Conservation (phyloP, 2,113 vertebrate species). For the Speoplatyrhinus poulsoni region DNA sequence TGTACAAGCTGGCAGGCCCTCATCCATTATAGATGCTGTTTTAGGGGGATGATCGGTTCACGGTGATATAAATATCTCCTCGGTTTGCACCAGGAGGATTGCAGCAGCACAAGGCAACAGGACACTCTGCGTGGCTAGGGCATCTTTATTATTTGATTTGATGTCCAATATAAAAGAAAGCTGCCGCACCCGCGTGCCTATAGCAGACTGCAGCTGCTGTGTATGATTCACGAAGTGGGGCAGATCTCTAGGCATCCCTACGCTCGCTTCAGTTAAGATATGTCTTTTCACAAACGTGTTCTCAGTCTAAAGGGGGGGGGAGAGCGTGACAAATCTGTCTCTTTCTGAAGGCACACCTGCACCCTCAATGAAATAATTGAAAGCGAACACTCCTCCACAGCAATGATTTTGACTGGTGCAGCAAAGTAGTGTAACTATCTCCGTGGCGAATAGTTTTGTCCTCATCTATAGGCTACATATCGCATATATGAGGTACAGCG, state of each 20-base stretch:
- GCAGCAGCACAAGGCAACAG: constrained; percentile 28
- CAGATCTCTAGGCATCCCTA: constrained; percentile 23
- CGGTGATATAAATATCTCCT: constrained; percentile 71
- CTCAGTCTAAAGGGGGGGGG: constrained; percentile 1
- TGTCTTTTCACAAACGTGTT: constrained; percentile 5
- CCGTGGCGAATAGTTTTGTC: constrained; percentile 25
- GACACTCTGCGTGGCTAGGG: constrained; percentile 29
- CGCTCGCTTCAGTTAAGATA: constrained; percentile 2
- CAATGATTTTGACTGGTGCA: constrained; percentile 28
- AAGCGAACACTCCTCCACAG: neutral
- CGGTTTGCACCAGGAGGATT: constrained; percentile 51
- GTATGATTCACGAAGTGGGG: constrained; percentile 41
- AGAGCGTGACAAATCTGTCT: neutral
- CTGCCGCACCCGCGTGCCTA: constrained; percentile 10
- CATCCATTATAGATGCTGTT: constrained; percentile 71
- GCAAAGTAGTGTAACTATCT: constrained; percentile 3
- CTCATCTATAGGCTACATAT: constrained; percentile 19
- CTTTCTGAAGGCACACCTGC: neutral
- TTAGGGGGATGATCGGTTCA: constrained; percentile 61
- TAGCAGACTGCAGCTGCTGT: constrained; percentile 20
- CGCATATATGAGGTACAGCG: constrained; percentile 44
- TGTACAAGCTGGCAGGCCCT: constrained; percentile 50
- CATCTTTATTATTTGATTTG: constrained; percentile 60
- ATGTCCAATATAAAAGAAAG: constrained; percentile 43
- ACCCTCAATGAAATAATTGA: constrained; percentile 16